Conservation (phyloP, 2,113 vertebrate species). For the Lycocorax pyrrhopterus region DNA sequence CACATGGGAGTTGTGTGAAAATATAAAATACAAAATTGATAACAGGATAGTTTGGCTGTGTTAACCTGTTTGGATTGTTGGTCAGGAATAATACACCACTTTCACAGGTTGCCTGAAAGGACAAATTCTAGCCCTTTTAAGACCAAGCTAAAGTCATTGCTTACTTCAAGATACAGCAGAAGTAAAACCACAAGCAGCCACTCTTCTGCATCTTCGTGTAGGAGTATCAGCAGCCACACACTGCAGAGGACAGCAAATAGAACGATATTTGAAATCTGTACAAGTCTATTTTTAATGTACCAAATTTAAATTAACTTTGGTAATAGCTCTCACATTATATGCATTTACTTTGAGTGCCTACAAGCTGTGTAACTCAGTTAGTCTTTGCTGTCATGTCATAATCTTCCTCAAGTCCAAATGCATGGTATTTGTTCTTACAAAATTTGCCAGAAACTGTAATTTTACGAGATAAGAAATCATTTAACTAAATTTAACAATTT, state of each 20-base stretch:
- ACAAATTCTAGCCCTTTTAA: background rate
- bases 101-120: background rate
- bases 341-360: background rate
- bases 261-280: background rate
- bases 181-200: background rate
- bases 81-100: background rate
- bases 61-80: background rate
- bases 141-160: background rate
- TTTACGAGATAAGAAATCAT: background rate
- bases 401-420: background rate
- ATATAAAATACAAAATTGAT: background rate
- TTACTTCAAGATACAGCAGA: background rate
- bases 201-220: background rate
- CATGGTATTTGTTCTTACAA: background rate
- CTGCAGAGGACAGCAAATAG: background rate
- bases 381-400: background rate
- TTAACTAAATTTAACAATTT: background rate
- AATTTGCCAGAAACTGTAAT: background rate
- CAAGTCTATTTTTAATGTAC: background rate
- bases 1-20: background rate
- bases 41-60: background rate
- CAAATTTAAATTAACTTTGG: background rate
- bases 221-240: background rate
- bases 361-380: background rate
- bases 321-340: background rate